Conservation (phyloP, 2,888 invertebrate genomes). For the Rhamnusium bicolor region DNA sequence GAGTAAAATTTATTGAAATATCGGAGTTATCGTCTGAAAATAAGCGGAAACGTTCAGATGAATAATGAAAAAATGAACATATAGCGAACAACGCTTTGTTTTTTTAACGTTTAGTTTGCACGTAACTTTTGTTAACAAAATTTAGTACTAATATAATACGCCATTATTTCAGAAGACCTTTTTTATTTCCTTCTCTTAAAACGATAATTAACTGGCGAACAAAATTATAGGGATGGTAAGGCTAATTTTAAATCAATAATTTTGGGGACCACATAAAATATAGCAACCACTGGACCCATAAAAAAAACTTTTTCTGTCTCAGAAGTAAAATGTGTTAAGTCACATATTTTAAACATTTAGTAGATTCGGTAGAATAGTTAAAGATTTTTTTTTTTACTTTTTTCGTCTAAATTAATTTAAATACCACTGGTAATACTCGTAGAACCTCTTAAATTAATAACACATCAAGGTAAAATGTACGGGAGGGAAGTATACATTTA, state of each 20-base stretch:
- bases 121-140: conserved; percentile 6
- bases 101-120: conserved; percentile 2
- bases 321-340: too few species aligned
- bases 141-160: neutral
- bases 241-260: neutral
- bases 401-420: too few species aligned
- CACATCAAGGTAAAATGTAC: too few species aligned
- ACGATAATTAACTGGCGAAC: neutral
- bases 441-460: too few species aligned
- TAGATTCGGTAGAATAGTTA: too few species aligned
- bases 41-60: neutral
- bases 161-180: neutral
- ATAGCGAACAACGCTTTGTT: conserved; percentile 5
- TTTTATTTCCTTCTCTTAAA: neutral
- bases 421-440: too few species aligned
- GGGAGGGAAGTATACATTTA: too few species aligned
- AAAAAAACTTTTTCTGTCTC: too few species aligned
- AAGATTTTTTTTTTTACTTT: too few species aligned
- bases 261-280: too few species aligned
- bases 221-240: neutral
- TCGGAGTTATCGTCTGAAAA: neutral
- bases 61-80: neutral
- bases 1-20: neutral
- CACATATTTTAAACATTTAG: too few species aligned
- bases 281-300: too few species aligned